Evolutionary conservation across 1,140 invertebrate genomes (phyloP).

Genomic region (Anastatus disparis): DNA sequence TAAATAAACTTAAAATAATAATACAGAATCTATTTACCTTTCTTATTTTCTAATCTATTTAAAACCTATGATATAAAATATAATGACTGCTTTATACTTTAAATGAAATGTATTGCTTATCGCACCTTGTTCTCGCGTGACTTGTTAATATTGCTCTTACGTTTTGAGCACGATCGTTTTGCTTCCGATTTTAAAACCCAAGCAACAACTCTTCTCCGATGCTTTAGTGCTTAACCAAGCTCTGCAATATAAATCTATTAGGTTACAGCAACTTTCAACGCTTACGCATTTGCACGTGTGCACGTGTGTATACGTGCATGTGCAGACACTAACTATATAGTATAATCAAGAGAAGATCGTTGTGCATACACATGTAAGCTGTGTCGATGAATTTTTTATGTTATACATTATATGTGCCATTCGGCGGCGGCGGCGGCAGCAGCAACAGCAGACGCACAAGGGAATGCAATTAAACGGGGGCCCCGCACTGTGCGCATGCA

Average conservation of each 20-base stretch:
- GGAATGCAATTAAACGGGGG: slow-evolving; percentile 8
- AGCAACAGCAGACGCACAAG: not conserved
- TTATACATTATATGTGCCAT: not conserved
- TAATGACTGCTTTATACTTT: not conserved
- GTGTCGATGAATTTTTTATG: not conserved
- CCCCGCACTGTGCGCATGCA: not conserved
- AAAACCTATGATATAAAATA: no score
- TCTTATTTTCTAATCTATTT: no score
- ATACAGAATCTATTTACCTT: no score
- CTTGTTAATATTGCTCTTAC: not conserved
- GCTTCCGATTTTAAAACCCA: no score
- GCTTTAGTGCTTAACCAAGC: no score
- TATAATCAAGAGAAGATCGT: not conserved
- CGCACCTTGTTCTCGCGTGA: slow-evolving; percentile 9
- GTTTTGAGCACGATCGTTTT: no score
- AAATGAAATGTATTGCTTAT: not conserved
- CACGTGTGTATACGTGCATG: not conserved
- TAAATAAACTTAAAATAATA: no score
- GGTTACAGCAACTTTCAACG: no score
- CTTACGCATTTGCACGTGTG: not conserved
- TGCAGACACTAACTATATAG: not conserved
- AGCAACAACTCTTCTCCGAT: no score
- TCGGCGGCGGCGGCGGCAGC: no score
- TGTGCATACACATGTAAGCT: not conserved
- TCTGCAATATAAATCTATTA: slow-evolving; percentile 16